Percentiles rank a stretch among this genome's conserved stretches.
Evolutionary conservation across 2,888 invertebrate species (phyloP).

Genomic region (Ptychoptera contaminata): DNA sequence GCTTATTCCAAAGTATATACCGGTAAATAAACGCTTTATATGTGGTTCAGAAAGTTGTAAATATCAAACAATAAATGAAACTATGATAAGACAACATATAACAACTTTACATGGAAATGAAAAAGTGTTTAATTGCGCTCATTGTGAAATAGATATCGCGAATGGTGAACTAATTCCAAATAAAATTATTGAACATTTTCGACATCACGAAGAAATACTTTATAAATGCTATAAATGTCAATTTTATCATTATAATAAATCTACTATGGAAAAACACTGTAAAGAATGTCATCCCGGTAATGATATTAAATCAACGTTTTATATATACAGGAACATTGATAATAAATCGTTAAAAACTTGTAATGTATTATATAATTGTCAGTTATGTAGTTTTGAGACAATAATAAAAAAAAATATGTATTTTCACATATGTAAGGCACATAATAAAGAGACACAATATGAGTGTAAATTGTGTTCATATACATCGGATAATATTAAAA

Average conservation of each 20-base stretch:
- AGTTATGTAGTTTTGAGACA: no score
- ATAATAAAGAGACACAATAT: conserved; percentile 50
- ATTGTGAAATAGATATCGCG: conserved; percentile 45
- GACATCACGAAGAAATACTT: conserved; percentile 55
- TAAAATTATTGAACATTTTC: conserved; percentile 54
- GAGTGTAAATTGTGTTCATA: conserved; percentile 54
- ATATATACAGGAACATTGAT: conserved; percentile 25
- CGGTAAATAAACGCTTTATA: conserved; percentile 42
- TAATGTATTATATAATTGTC: no score
- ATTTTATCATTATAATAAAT: conserved; percentile 45
- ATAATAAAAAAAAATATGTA: no score
- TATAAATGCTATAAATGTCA: conserved; percentile 57
- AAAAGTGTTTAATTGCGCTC: conserved; percentile 46
- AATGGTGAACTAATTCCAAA: conserved; percentile 35
- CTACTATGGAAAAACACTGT: conserved; percentile 50
- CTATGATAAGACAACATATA: conserved; percentile 55
- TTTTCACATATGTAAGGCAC: conserved; percentile 38
- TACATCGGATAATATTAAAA: conserved; percentile 35
- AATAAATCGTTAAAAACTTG: conserved; percentile 9
- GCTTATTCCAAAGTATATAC: conserved; percentile 33
- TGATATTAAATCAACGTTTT: conserved; percentile 29
- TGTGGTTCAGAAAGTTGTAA: conserved; percentile 57
- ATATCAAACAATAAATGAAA: conserved; percentile 55
- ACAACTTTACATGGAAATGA: conserved; percentile 50
- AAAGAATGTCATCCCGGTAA: conserved; percentile 41